phyloP scores from a whole-genome alignment of 2,113 vertebrate species.

The Archocentrus centrarchus region DNA sequence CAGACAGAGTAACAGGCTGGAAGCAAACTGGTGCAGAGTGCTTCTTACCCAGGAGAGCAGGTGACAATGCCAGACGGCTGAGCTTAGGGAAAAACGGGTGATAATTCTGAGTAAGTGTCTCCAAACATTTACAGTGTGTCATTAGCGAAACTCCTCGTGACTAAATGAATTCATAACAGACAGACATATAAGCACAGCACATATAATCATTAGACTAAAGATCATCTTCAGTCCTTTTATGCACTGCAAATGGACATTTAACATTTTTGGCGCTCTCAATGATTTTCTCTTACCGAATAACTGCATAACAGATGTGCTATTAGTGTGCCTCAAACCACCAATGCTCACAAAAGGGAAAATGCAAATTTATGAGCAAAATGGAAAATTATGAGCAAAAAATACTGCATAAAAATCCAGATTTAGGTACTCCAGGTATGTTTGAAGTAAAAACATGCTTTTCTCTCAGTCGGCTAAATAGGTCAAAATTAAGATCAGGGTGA shows the following conservation, averaged over 20 bases:
- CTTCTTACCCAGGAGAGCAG: neutral
- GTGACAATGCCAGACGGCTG: constrained; percentile 17
- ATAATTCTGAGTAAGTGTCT: constrained; percentile 10
- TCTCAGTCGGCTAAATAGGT: too few species aligned
- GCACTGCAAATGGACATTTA: fast-evolving
- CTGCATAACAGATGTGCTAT: neutral
- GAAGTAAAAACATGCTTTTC: too few species aligned
- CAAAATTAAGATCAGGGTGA: too few species aligned
- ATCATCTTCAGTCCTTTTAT: neutral
- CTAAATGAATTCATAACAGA: neutral
- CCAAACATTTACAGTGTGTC: neutral
- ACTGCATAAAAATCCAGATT: too few species aligned
- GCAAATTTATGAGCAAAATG: neutral
- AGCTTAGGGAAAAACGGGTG: neutral
- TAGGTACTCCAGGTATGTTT: too few species aligned
- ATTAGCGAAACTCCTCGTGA: neutral
- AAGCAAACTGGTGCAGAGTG: neutral
- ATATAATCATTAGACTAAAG: neutral
- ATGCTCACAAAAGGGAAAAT: neutral
- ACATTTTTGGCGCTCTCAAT: neutral
- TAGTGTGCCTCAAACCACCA: neutral
- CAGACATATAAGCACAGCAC: neutral
- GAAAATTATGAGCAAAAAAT: neutral
- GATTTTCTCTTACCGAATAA: neutral
- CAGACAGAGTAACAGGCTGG: neutral